phyloP scores from a whole-genome alignment of 2,888 invertebrate species.

The Horisme vitalbata region DNA sequence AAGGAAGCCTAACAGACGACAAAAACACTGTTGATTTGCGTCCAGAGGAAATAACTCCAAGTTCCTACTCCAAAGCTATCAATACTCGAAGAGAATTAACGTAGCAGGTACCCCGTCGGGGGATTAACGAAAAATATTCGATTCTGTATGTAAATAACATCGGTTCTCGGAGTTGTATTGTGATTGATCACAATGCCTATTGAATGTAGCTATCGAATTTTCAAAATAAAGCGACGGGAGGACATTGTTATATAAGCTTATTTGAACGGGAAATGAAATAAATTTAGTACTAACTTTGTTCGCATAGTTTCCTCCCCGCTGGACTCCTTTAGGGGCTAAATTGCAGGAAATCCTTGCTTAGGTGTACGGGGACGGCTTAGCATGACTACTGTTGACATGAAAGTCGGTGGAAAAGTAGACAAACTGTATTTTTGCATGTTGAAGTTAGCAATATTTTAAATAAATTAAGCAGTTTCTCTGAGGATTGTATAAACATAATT shows the following conservation, averaged over 20 bases:
- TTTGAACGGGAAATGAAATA: neutral
- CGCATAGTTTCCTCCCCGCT: too few species aligned
- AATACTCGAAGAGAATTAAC: conserved; percentile 6
- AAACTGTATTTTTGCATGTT: too few species aligned
- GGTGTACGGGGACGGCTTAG: too few species aligned
- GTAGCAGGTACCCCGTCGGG: conserved; percentile 8
- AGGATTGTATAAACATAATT: too few species aligned
- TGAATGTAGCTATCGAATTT: conserved; percentile 9
- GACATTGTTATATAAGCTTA: neutral
- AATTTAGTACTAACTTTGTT: too few species aligned
- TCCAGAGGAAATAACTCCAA: neutral
- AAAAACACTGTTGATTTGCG: neutral
- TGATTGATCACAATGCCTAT: conserved; percentile 20
- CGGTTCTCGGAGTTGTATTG: conserved; percentile 14
- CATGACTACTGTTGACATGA: too few species aligned
- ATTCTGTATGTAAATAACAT: conserved; percentile 23
- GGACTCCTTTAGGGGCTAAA: too few species aligned
- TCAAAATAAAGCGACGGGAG: conserved; percentile 1
- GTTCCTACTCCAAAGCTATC: conserved; percentile 6
- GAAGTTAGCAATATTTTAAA: too few species aligned
- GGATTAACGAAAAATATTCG: conserved; percentile 25
- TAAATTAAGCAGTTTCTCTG: too few species aligned
- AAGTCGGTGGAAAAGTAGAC: too few species aligned
- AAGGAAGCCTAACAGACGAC: too few species aligned
- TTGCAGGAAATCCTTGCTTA: too few species aligned